Conservation (phyloP, 1,140 invertebrate genomes). For the Ceratitis capitata region DNA sequence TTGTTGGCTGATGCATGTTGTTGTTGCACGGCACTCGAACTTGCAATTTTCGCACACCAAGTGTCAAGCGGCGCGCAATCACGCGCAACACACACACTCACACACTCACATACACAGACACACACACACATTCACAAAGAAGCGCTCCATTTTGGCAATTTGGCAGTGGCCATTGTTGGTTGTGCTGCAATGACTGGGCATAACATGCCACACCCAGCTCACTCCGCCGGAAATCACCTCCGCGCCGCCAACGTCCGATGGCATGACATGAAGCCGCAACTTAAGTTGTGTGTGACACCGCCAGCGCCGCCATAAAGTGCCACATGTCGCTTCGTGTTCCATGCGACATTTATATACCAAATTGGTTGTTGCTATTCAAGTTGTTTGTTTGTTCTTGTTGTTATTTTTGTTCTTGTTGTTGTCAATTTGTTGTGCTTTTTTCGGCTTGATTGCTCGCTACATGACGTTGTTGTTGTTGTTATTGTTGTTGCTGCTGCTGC, state of each 20-base stretch:
- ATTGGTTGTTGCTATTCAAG: not conserved
- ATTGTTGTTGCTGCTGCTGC: not conserved
- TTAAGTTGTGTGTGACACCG: slow-evolving; percentile 34
- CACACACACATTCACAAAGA: not conserved
- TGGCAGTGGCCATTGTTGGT: slow-evolving; percentile 10
- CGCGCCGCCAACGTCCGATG: not conserved
- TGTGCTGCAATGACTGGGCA: not conserved
- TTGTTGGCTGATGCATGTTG: not conserved
- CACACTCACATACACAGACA: slow-evolving; percentile 5
- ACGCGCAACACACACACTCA: not conserved
- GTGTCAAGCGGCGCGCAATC: slow-evolving; percentile 15
- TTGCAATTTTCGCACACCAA: slow-evolving; percentile 25
- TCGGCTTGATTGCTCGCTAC: not conserved
- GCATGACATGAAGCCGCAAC: not conserved
- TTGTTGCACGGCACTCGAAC: not conserved
- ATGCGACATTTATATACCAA: not conserved
- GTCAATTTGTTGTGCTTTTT: slow-evolving; percentile 35
- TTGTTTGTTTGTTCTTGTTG: not conserved
- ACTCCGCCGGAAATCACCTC: not conserved
- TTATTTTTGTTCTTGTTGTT: not conserved
- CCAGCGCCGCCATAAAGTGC: slow-evolving; percentile 19
- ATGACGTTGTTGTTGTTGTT: not conserved
- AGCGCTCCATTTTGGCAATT: not conserved
- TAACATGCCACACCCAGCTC: not conserved
- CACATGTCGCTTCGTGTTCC: slow-evolving; percentile 30